Evolutionary conservation across 2,113 vertebrate genomes (phyloP).

Genomic region (Boleophthalmus pectinirostris): DNA sequence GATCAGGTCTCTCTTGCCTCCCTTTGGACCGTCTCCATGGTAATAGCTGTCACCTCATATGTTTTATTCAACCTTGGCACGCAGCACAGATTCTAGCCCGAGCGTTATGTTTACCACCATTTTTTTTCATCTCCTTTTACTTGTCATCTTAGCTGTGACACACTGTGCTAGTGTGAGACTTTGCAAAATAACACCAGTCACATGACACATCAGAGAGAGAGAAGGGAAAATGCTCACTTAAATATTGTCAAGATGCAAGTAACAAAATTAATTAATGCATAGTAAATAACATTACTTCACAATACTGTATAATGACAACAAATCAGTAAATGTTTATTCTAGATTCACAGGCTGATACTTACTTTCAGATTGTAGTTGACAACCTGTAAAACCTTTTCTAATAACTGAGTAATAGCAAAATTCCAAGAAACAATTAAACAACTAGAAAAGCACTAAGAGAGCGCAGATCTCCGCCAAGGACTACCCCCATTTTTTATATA

Average conservation of each 20-base stretch:
- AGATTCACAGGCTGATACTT: too few species aligned
- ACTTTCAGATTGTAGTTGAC: too few species aligned
- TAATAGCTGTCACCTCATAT: slow-evolving; percentile 51
- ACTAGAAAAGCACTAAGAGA: too few species aligned
- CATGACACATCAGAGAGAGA: neutral
- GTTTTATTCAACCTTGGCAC: slow-evolving; percentile 57
- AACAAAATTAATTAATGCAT: neutral
- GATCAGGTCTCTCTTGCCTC: slow-evolving; percentile 28
- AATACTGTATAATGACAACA: neutral
- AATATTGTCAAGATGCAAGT: neutral
- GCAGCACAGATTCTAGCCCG: slow-evolving; percentile 25
- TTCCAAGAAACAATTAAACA: too few species aligned
- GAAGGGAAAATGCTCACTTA: neutral
- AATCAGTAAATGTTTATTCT: neutral
- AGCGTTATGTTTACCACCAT: slow-evolving; percentile 18
- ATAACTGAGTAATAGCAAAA: too few species aligned
- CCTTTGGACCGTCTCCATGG: slow-evolving; percentile 60
- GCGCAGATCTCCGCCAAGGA: too few species aligned
- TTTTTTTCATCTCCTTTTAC: slow-evolving; percentile 10
- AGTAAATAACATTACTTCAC: too few species aligned
- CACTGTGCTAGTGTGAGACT: slow-evolving; percentile 15
- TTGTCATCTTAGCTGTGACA: neutral
- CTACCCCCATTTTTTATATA: too few species aligned
- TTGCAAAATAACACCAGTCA: neutral
- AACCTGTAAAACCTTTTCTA: too few species aligned